phyloP scores from a whole-genome alignment of 1,140 invertebrate species.

The Lucilia sericata region DNA sequence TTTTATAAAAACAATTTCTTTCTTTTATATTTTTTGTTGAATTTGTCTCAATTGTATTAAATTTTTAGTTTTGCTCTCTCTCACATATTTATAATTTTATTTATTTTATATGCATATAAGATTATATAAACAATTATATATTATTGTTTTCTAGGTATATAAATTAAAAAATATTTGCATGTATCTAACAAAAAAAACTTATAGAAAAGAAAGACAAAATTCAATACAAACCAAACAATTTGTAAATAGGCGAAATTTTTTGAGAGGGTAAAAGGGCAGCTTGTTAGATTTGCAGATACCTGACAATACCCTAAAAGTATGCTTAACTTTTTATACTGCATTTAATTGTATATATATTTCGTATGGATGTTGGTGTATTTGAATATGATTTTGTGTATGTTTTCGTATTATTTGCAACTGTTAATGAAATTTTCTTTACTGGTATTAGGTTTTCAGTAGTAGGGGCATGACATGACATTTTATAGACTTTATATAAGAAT shows the following conservation, averaged over 20 bases:
- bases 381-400: neutral
- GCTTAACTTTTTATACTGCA: neutral
- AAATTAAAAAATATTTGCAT: too few relatives aligned
- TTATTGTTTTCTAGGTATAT: neutral
- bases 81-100: neutral
- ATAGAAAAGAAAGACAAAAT: neutral
- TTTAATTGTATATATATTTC: neutral
- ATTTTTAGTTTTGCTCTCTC: neutral
- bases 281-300: too few relatives aligned
- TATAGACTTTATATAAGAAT: neutral
- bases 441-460: neutral
- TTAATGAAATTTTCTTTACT: conserved; percentile 6
- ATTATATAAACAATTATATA: conserved; percentile 18
- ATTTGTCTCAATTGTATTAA: neutral
- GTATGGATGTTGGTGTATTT: too few relatives aligned
- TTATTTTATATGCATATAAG: conserved; percentile 17
- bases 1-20: too few relatives aligned
- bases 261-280: too few relatives aligned
- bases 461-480: neutral
- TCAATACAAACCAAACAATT: neutral
- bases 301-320: neutral
- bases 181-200: too few relatives aligned
- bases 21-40: too few relatives aligned
- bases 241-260: neutral
- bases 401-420: neutral